Conservation (phyloP, 2,113 vertebrate species). For the Trachemys scripta region DNA sequence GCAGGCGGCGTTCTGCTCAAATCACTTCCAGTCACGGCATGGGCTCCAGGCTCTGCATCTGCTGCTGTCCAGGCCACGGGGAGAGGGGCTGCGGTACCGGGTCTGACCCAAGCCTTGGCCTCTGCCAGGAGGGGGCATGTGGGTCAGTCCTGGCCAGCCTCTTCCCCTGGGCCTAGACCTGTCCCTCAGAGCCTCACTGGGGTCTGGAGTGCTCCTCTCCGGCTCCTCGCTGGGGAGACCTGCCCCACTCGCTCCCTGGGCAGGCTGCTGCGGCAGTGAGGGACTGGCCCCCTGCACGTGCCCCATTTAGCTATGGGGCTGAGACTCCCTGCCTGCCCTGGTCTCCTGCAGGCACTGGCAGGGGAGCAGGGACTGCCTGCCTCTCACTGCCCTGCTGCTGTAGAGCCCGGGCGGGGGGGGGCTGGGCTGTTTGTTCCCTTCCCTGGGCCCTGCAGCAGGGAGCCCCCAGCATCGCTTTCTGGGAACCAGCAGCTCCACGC, state of each 20-base stretch:
- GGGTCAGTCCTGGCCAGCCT: fast-evolving
- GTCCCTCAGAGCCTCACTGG: not conserved
- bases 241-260: not conserved
- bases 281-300: not conserved
- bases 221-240: not conserved
- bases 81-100: fast-evolving
- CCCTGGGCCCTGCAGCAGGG: not conserved
- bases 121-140: not conserved
- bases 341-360: too few species aligned
- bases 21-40: fast-evolving
- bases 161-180: not conserved
- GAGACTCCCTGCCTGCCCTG: not conserved
- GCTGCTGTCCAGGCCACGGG: fast-evolving
- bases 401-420: not conserved
- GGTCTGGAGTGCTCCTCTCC: too few species aligned
- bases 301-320: not conserved
- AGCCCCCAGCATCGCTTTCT: fast-evolving
- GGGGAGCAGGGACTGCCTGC: too few species aligned
- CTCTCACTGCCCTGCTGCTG: not conserved
- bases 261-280: not conserved
- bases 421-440: not conserved
- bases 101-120: fast-evolving
- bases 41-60: not conserved
- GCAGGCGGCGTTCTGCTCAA: fast-evolving
- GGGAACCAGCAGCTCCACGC: not conserved